These are phyloP conservation scores for Atopsyche davidsoni DNA, from an alignment of 1,140 invertebrate genomes.

Conservation along the genomic window DNA sequence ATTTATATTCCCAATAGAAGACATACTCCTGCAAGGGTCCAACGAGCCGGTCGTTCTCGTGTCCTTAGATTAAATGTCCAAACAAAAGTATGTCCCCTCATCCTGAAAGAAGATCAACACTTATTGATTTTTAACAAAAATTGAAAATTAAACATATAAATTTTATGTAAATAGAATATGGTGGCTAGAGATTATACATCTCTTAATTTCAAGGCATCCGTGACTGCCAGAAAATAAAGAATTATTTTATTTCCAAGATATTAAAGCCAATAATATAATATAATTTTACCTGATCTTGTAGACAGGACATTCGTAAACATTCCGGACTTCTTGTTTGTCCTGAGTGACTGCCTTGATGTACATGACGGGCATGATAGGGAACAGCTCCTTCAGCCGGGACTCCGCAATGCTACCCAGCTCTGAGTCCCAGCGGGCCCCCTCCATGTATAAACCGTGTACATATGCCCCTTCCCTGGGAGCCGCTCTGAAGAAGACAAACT, in stretches of 20 bases:
- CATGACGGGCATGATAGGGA: constrained; percentile 87
- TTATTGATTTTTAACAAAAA: not conserved
- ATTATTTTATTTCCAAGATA: not conserved
- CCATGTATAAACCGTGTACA: constrained; percentile 86
- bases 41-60: constrained; percentile 82
- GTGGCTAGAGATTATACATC: too few species aligned
- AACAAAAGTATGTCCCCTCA: constrained; percentile 84
- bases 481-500: constrained; percentile 43
- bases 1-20: constrained; percentile 70
- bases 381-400: constrained; percentile 82
- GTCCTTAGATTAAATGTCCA: constrained; percentile 95
- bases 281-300: constrained; percentile 72
- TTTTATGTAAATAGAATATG: not conserved
- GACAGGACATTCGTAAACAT: constrained; percentile 88
- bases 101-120: constrained; percentile 37
- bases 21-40: constrained; percentile 88
- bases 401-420: constrained; percentile 70
- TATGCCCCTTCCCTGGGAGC: constrained; percentile 88
- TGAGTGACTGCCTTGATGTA: constrained; percentile 80
- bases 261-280: not conserved
- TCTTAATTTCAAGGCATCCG: too few species aligned
- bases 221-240: too few species aligned
- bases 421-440: constrained; percentile 88
- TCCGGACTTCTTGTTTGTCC: constrained; percentile 82
- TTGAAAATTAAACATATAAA: not conserved